phyloP scores from a whole-genome alignment of 30 jellyfish, hydroid and myxozoan species.

The Aurelia sp. region DNA sequence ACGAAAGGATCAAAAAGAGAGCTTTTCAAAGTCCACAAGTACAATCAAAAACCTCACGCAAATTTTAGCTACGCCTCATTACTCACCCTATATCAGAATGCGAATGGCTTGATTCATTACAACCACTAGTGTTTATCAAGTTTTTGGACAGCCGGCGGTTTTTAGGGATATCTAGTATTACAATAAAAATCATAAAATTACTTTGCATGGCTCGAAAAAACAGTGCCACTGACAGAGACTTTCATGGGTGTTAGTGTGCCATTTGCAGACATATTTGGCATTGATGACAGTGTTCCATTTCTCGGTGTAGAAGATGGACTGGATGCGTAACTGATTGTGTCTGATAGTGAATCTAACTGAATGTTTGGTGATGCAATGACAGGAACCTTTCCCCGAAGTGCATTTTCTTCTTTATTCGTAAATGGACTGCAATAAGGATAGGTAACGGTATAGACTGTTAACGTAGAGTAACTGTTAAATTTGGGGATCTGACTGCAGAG shows the following conservation, averaged over 20 bases:
- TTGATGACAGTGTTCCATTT: conserved; percentile 69
- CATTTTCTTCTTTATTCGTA: conserved; percentile 38
- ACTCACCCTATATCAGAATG: too few species aligned
- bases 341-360: conserved; percentile 51
- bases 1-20: too few species aligned
- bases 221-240: conserved; percentile 55
- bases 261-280: conserved; percentile 51
- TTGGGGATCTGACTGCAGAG: too few species aligned
- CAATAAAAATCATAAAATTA: neutral
- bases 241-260: conserved; percentile 65
- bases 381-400: conserved; percentile 38
- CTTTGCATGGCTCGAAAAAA: conserved; percentile 56
- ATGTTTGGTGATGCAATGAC: conserved; percentile 3
- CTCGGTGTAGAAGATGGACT: conserved; percentile 68
- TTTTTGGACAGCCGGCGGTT: too few species aligned
- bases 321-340: conserved; percentile 13
- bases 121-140: too few species aligned
- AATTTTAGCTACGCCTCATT: too few species aligned
- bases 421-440: conserved; percentile 36
- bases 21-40: too few species aligned
- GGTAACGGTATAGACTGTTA: too few species aligned
- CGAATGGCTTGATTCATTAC: too few species aligned
- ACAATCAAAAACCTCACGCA: too few species aligned
- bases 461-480: too few species aligned
- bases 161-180: too few species aligned